phyloP scores from a whole-genome alignment of 2,797 vertebrate genomes.

The Clarias laeviceps region DNA sequence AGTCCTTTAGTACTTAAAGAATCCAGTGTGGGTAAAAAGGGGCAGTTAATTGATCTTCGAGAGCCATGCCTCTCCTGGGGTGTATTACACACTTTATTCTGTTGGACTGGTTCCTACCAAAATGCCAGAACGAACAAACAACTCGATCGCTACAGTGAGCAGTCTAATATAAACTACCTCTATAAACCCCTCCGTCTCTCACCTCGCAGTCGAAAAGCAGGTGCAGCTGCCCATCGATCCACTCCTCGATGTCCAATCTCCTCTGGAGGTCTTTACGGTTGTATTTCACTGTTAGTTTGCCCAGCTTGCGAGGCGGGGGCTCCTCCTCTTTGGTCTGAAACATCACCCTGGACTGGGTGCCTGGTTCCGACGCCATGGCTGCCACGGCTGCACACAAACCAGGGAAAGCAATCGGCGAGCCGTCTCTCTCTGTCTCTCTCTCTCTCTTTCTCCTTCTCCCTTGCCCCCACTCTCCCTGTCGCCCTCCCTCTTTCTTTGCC shows the following conservation, averaged over 20 bases:
- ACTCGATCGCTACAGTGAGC: slow-evolving; percentile 39
- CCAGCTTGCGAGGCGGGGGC: slow-evolving; percentile 83
- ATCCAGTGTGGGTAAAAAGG: no score
- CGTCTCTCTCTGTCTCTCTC: slow-evolving; percentile 49
- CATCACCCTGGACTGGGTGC: slow-evolving; percentile 85
- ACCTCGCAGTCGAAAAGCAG: slow-evolving; percentile 91
- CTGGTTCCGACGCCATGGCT: slow-evolving; percentile 83
- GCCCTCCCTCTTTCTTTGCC: slow-evolving; percentile 28
- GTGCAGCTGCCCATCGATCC: slow-evolving; percentile 90
- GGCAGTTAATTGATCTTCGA: neutral
- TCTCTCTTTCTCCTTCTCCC: slow-evolving; percentile 6
- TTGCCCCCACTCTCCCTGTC: slow-evolving; percentile 26
- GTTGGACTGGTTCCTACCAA: neutral
- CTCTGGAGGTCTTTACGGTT: slow-evolving; percentile 93
- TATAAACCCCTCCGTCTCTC: slow-evolving; percentile 57
- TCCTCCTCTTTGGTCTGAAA: slow-evolving; percentile 82
- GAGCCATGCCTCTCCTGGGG: slow-evolving; percentile 4
- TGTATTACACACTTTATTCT: slow-evolving; percentile 9
- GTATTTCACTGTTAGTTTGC: slow-evolving; percentile 94
- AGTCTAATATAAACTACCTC: slow-evolving; percentile 6
- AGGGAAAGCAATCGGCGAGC: slow-evolving; percentile 61
- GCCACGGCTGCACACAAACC: slow-evolving; percentile 72
- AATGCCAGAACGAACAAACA: neutral
- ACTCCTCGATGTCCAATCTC: slow-evolving; percentile 93
- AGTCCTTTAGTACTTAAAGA: neutral